These are phyloP conservation scores for Cantharis rustica DNA, from an alignment of 2,888 invertebrate species.

Conservation along the genomic window DNA sequence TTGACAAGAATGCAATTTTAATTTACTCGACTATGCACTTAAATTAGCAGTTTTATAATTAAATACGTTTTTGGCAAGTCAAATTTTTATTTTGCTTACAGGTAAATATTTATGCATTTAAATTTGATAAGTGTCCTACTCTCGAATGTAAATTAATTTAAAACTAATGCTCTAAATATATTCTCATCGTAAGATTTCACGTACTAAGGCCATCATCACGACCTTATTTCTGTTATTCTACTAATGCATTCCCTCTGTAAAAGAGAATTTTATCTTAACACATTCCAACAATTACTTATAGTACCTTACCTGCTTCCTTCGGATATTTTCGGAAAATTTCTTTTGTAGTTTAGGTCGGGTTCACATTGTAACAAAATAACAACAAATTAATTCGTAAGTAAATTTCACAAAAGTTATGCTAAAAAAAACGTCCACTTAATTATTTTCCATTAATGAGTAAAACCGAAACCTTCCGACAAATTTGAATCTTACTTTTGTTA, in stretches of 20 bases:
- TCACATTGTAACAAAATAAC: not conserved
- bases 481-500: conserved; percentile 13
- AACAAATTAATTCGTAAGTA: not conserved
- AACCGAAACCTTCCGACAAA: not conserved
- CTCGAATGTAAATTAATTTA: conserved; percentile 1
- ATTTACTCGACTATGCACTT: not conserved
- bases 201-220: conserved; percentile 51
- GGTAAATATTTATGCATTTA: not conserved
- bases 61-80: too few relatives aligned
- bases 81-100: not conserved
- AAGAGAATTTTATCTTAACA: conserved; percentile 47
- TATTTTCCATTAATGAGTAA: not conserved
- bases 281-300: conserved; percentile 31
- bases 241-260: conserved; percentile 53
- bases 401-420: not conserved
- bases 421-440: not conserved
- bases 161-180: conserved; percentile 42
- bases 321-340: conserved; percentile 8
- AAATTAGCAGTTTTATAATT: not conserved
- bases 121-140: not conserved
- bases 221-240: conserved; percentile 51
- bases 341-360: not conserved
- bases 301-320: conserved; percentile 13
- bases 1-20: not conserved
- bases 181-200: conserved; percentile 50